Evolutionary conservation across 2,888 invertebrate genomes (phyloP).

Genomic region (Plusia festucae): DNA sequence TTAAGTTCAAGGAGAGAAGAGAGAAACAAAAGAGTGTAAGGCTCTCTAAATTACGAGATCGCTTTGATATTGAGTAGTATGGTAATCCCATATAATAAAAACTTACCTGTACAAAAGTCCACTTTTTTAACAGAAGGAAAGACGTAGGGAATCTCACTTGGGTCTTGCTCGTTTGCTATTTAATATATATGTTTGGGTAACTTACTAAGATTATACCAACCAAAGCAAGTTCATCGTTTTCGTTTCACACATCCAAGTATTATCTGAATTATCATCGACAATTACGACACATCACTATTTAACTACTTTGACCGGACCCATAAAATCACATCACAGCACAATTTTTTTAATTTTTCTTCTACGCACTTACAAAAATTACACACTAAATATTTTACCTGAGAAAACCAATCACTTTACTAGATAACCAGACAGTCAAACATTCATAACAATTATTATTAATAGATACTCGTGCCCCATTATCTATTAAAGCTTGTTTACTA

Average conservation of each 20-base stretch:
- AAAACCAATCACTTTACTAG: neutral
- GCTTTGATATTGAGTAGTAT: neutral
- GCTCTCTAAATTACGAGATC: neutral
- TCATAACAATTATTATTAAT: neutral
- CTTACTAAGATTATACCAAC: too few species aligned
- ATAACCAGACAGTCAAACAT: neutral
- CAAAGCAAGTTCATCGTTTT: too few species aligned
- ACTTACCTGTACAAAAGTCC: too few species aligned
- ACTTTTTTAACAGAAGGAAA: too few species aligned
- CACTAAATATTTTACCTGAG: neutral
- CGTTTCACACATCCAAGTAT: too few species aligned
- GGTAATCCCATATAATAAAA: too few species aligned
- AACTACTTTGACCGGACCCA: neutral
- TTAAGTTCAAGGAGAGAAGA: neutral
- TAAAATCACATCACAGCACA: neutral
- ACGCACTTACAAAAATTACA: neutral
- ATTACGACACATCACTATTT: neutral
- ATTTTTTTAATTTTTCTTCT: neutral
- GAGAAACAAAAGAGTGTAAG: neutral
- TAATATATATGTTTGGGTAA: too few species aligned
- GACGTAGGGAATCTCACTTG: too few species aligned
- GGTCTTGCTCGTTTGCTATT: too few species aligned
- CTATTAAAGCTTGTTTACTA: slow-evolving; percentile 24
- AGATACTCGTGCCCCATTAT: slow-evolving; percentile 9
- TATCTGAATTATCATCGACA: neutral